Percentiles rank a stretch among this genome's conserved stretches.
Evolutionary conservation across 1,140 invertebrate genomes (phyloP).

Genomic region (Delia radicum): DNA sequence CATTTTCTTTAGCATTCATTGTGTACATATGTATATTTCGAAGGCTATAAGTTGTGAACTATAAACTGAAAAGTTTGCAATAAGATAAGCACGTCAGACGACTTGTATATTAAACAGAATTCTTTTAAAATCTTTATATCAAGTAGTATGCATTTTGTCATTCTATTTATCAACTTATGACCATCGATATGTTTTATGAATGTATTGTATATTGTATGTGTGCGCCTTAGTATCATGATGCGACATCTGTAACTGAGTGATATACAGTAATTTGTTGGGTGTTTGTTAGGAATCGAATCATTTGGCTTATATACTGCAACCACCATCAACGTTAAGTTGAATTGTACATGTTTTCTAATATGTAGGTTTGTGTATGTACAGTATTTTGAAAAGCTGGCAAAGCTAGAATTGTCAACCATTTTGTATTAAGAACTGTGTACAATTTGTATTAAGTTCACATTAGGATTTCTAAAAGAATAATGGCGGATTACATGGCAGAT

Average conservation of each 20-base stretch:
- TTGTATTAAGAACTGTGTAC: conserved; percentile 14
- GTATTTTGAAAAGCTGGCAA: background rate
- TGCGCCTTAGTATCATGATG: background rate
- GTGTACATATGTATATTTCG: background rate
- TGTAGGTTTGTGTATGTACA: too few species aligned
- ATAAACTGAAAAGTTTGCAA: background rate
- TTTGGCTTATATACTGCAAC: background rate
- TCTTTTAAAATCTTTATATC: too few species aligned
- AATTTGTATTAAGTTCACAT: conserved; percentile 23
- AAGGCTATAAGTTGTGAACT: background rate
- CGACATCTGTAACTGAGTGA: background rate
- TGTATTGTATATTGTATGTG: background rate
- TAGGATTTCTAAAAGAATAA: conserved; percentile 6
- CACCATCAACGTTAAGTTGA: background rate
- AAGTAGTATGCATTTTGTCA: too few species aligned
- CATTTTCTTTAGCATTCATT: background rate
- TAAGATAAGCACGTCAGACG: background rate
- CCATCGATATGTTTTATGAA: background rate
- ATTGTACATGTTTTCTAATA: background rate
- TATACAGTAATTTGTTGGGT: background rate
- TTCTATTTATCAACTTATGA: too few species aligned
- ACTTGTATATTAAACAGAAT: too few species aligned
- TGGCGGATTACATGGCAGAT: background rate
- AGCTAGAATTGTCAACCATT: conserved; percentile 15
- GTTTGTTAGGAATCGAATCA: background rate